Evolutionary conservation across 2,113 vertebrate species (phyloP), one percentile per base, ranked within the genome.

Genomic region (Loxodonta africana): DNA sequence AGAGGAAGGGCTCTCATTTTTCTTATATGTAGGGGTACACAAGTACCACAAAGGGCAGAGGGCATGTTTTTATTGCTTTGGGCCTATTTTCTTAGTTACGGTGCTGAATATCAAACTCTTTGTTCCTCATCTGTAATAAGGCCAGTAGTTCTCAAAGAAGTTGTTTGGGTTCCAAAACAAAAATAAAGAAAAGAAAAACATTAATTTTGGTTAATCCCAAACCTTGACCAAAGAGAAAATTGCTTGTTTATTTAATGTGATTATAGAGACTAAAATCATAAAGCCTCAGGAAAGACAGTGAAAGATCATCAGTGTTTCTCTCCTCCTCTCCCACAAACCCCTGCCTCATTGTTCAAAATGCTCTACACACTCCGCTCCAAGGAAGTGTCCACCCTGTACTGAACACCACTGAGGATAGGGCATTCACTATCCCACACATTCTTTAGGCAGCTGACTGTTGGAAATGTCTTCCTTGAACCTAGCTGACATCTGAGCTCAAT

Each of bases 231-330:
- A 81, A 90, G 73, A 57, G 53, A 97, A 90, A 95, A 76, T 5
- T 44, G 4, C 26, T 83, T 80, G 9, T 51, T 92, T 85, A 80
- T 65, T 90, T 88, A 82, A 91, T 81, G 63, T 57, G 44, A 69
- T 91, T 86, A 80, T 48, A 87, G 67, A 92, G 44, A 88, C 14
- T 77, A 77, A 94, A 84, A 11, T 90, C 82, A 69, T 51, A 88
- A 87, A 89, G 48, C 30, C 30, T 80, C 41, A 44, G 18, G 10
- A 91, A 57, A 78, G 6, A 87, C 18, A 53, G 48, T 48, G 48
- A 83, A 87, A 95, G 77, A 44, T 85, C 46, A 77, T 83, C 46
- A 18, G 0, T 25, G 57, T 90, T 82, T 26, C 15, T 26, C 10
- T 53, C 25, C 11, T 46, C 2, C 46, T 65, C 91, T 83, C 26